Evolutionary conservation across 2,113 vertebrate species (phyloP).

Genomic region (Mormyrus iriodes): DNA sequence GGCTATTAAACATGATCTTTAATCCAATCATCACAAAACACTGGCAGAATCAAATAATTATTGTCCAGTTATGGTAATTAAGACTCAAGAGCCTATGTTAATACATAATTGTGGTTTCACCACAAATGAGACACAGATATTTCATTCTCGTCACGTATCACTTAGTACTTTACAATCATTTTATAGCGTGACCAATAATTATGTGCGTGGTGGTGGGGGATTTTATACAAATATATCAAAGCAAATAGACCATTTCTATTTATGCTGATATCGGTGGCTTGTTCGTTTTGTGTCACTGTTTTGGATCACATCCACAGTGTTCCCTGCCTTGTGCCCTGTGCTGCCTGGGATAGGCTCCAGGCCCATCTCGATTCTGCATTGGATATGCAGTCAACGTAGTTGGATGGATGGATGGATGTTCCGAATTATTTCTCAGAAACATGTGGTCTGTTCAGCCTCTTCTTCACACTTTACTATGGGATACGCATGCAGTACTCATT

Average conservation of each 20-base stretch:
- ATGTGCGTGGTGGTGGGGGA: not conserved
- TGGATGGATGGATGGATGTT: not conserved
- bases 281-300: not conserved
- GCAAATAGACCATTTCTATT: not conserved
- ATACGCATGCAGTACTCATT: not conserved
- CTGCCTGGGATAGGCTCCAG: not conserved
- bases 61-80: not conserved
- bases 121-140: not conserved
- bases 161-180: not conserved
- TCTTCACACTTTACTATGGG: not conserved
- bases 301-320: not conserved
- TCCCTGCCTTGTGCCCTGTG: not conserved
- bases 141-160: not conserved
- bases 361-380: not conserved
- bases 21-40: not conserved
- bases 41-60: not conserved
- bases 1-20: constrained; percentile 5
- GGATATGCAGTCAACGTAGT: not conserved
- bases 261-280: not conserved
- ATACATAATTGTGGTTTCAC: not conserved
- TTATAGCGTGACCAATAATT: not conserved
- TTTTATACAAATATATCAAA: not conserved
- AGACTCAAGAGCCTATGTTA: not conserved
- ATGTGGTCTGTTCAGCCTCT: not conserved
- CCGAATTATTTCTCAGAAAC: not conserved